These are phyloP conservation scores for Drosophila prostipennis DNA, from an alignment of 2,888 invertebrate species.

Conservation along the genomic window DNA sequence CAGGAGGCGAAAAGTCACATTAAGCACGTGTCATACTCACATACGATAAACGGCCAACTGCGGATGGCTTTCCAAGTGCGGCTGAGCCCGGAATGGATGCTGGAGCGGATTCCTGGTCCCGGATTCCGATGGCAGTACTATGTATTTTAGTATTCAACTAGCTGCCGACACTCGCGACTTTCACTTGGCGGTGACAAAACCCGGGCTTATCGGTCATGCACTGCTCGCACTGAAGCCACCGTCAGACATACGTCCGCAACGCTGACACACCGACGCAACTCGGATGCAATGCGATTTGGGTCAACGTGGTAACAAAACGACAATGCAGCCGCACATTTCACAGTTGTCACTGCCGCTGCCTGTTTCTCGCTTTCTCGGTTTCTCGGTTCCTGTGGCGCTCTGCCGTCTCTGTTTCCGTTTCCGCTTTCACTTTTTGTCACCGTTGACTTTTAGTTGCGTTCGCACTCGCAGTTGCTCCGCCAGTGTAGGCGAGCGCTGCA, in stretches of 20 bases:
- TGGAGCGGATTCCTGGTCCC: conserved; percentile 19
- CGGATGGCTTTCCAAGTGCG: not conserved
- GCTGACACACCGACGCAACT: conserved; percentile 26
- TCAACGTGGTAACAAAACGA: conserved; percentile 70
- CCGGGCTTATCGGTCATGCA: conserved; percentile 64
- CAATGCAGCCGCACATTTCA: conserved; percentile 66
- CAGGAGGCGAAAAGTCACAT: conserved; percentile 52
- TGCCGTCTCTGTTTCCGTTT: conserved; percentile 38
- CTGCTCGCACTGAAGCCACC: conserved; percentile 11
- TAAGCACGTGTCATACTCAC: conserved; percentile 63
- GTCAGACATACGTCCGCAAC: conserved; percentile 14
- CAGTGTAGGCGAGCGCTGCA: too few relatives aligned
- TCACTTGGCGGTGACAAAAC: conserved; percentile 59
- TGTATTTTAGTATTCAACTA: conserved; percentile 8
- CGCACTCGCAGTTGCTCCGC: not conserved
- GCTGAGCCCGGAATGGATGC: not conserved
- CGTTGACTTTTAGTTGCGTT: conserved; percentile 43
- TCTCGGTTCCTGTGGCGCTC: conserved; percentile 11
- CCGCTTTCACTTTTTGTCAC: conserved; percentile 52
- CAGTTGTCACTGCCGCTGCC: conserved; percentile 37
- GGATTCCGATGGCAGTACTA: conserved; percentile 17
- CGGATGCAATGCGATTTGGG: conserved; percentile 61
- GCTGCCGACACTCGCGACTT: conserved; percentile 39
- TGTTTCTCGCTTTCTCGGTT: conserved; percentile 25
- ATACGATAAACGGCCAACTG: conserved; percentile 29